Evolutionary conservation across 2,797 vertebrate genomes (phyloP).

Genomic region (Hozukius guyotensis): DNA sequence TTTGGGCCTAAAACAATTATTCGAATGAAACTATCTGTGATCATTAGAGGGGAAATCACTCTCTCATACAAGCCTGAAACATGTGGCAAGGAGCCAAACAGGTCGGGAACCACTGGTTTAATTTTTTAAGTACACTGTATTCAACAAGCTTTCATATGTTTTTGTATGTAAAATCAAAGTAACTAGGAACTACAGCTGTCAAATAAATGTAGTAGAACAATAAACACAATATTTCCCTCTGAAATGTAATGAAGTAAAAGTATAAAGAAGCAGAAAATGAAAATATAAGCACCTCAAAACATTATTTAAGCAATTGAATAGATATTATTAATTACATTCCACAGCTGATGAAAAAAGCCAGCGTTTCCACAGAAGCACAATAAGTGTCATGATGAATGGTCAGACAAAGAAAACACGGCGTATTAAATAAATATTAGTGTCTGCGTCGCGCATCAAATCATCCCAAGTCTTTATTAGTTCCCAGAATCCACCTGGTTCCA

Average conservation of each 20-base stretch:
- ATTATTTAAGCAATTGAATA: background rate
- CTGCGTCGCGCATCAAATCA: constrained; percentile 16
- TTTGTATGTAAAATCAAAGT: background rate
- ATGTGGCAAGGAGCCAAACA: background rate
- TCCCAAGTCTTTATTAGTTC: constrained; percentile 15
- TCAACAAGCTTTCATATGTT: background rate
- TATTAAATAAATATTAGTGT: constrained; percentile 36
- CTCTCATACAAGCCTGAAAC: background rate
- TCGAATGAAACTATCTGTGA: background rate
- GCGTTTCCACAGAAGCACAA: background rate
- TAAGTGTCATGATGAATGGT: background rate
- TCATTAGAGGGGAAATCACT: background rate
- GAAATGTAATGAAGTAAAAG: background rate
- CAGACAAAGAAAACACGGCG: constrained; percentile 1
- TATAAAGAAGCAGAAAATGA: background rate
- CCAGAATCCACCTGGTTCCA: constrained; percentile 35
- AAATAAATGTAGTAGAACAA: background rate
- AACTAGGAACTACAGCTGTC: background rate
- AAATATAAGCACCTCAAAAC: background rate
- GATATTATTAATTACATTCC: background rate
- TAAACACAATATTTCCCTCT: background rate
- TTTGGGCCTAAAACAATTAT: background rate
- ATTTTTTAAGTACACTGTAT: background rate
- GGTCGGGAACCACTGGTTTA: background rate
- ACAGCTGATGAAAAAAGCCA: background rate